Conservation (phyloP, 2,113 vertebrate genomes). For the Murina feae region DNA sequence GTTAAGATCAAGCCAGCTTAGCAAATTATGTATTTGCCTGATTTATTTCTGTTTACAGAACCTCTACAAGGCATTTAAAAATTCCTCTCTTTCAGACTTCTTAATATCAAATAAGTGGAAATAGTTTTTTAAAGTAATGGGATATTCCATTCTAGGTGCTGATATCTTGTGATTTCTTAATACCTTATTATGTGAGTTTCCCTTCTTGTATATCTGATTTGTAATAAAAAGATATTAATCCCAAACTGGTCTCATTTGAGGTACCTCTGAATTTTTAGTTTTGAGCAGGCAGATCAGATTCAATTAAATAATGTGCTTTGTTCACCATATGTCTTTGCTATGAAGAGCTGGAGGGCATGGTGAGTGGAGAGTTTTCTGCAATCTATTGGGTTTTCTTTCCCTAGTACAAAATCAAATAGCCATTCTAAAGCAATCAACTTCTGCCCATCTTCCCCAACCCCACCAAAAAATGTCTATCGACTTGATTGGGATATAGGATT, state of each 20-base stretch:
- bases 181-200: not conserved
- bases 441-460: not conserved
- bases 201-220: conserved; percentile 19
- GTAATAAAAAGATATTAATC: conserved; percentile 37
- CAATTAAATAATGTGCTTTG: conserved; percentile 54
- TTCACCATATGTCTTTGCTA: conserved; percentile 8
- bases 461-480: not conserved
- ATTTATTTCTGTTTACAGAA: not conserved
- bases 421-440: conserved; percentile 29
- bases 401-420: not conserved
- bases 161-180: not conserved
- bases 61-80: not conserved
- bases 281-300: conserved; percentile 44
- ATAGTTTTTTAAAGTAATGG: not conserved
- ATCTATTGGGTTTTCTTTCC: not conserved
- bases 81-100: not conserved
- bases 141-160: not conserved
- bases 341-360: not conserved
- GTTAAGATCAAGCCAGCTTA: not conserved
- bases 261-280: conserved; percentile 28
- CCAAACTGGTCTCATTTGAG: not conserved
- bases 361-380: not conserved
- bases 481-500: not conserved
- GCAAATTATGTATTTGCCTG: not conserved
- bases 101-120: not conserved